Percentiles rank a stretch among this genome's conserved stretches.
These are phyloP conservation scores for Barbus barbus DNA, from an alignment of 2,113 vertebrate species.

Conservation along the genomic window DNA sequence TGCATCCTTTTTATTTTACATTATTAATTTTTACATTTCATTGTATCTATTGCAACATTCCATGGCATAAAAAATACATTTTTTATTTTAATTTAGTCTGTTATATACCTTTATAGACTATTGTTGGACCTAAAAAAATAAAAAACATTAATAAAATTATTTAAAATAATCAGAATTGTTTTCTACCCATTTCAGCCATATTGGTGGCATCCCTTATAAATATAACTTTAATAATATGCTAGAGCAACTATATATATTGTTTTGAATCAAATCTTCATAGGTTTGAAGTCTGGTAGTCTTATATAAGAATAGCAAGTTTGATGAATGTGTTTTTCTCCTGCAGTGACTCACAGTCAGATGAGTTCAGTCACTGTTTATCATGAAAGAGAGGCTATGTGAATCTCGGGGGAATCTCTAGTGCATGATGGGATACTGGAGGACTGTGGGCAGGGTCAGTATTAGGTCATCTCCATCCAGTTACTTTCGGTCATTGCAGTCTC, in stretches of 20 bases:
- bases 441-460: not conserved
- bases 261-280: not conserved
- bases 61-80: not conserved
- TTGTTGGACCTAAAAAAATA: not conserved
- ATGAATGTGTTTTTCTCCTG: not conserved
- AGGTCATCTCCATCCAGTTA: not conserved
- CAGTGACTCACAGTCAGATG: slow-evolving; percentile 26
- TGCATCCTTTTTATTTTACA: not conserved
- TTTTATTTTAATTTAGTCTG: not conserved
- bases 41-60: not conserved
- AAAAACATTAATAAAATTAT: not conserved
- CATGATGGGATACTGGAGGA: slow-evolving; percentile 8
- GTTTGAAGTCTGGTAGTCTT: not conserved
- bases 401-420: not conserved
- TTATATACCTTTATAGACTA: not conserved
- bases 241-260: not conserved
- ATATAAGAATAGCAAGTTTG: not conserved
- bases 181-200: not conserved
- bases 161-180: not conserved
- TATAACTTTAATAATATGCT: not conserved
- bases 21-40: not conserved
- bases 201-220: not conserved
- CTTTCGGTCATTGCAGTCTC: not conserved
- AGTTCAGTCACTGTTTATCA: slow-evolving; percentile 25
- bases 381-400: slow-evolving; percentile 10